Percentiles rank a stretch among this genome's conserved stretches.
These are phyloP conservation scores for Oryzias woworae DNA, from an alignment of 2,113 vertebrate genomes.

Conservation along the genomic window DNA sequence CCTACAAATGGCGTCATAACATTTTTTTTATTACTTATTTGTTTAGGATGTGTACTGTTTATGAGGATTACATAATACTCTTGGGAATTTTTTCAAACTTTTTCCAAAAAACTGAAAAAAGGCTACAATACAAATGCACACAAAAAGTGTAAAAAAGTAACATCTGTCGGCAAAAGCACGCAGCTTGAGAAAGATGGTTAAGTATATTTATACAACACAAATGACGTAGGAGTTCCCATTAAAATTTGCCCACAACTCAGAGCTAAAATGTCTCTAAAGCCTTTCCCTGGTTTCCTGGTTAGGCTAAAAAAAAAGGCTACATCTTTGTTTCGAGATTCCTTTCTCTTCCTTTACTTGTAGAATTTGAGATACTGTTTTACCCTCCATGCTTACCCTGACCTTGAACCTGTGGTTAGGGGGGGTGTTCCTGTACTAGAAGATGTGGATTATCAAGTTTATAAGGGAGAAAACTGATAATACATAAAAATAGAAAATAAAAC, in stretches of 20 bases:
- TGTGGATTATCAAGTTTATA: background rate
- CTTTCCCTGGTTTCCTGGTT: background rate
- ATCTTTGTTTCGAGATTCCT: too few species aligned
- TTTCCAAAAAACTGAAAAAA: too few species aligned
- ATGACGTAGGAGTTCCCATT: background rate
- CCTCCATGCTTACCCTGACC: background rate
- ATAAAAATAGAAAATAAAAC: background rate
- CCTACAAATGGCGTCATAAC: too few species aligned
- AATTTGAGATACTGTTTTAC: background rate
- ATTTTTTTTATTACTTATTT: too few species aligned
- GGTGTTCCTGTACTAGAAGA: background rate
- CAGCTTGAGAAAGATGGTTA: background rate
- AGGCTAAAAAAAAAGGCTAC: background rate
- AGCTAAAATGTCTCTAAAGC: background rate
- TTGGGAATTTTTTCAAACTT: too few species aligned
- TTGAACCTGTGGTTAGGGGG: background rate
- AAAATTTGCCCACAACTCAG: background rate
- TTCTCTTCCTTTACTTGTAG: background rate
- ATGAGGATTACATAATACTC: too few species aligned
- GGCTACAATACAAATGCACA: too few species aligned
- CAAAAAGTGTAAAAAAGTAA: background rate
- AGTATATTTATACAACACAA: background rate
- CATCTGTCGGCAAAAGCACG: background rate
- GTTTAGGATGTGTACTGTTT: too few species aligned
- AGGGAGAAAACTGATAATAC: background rate